phyloP scores from a whole-genome alignment of 2,113 vertebrate genomes.

The Procavia capensis region DNA sequence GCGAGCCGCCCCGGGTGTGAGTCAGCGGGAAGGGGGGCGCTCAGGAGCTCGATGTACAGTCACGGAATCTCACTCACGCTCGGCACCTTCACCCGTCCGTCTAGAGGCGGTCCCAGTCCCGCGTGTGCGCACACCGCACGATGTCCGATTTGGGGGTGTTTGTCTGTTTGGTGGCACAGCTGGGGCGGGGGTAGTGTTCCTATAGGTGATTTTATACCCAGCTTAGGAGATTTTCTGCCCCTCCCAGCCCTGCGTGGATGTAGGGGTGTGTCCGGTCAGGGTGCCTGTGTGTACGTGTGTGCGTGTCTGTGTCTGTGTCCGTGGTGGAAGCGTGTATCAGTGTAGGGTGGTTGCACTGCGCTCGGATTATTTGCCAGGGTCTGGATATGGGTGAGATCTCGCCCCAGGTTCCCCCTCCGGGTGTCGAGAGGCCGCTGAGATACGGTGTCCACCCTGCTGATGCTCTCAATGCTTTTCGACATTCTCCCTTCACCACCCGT shows the following conservation, averaged over 20 bases:
- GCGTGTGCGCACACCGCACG: background rate
- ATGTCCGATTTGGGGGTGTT: background rate
- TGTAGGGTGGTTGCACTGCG: background rate
- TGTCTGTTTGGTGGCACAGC: background rate
- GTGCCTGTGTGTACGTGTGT: background rate
- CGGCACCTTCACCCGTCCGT: slow-evolving; percentile 31
- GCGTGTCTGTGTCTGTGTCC: background rate
- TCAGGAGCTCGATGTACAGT: slow-evolving; percentile 33
- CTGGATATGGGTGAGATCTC: slow-evolving; percentile 19
- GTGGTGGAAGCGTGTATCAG: background rate
- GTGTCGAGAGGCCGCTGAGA: background rate
- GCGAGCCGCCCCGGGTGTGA: slow-evolving; percentile 55
- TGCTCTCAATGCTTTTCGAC: background rate
- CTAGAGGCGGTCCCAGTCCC: background rate
- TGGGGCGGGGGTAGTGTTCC: background rate
- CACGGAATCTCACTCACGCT: slow-evolving; percentile 67
- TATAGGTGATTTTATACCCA: background rate
- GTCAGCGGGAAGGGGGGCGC: slow-evolving; percentile 61
- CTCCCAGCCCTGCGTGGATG: background rate
- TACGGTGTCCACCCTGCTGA: background rate
- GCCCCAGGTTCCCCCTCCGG: background rate
- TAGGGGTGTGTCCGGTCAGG: slow-evolving; percentile 3
- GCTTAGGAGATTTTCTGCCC: background rate
- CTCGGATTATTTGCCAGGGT: background rate
- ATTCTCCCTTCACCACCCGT: background rate